phyloP scores from a whole-genome alignment of 2,888 invertebrate species.

The Acholoe squamosa region DNA sequence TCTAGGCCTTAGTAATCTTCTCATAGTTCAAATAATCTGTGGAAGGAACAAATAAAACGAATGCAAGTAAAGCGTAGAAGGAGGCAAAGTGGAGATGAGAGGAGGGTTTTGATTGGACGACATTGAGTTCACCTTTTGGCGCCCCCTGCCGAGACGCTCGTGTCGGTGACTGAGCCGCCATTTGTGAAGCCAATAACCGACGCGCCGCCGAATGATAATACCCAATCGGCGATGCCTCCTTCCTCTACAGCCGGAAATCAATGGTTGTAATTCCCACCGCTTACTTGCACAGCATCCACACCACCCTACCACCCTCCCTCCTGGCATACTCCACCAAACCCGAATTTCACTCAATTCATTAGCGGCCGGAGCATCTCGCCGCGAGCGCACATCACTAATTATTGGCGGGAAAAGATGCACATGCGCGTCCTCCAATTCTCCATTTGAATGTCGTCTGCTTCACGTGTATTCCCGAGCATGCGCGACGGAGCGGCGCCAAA shows the following conservation, averaged over 20 bases:
- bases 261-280: background rate
- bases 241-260: constrained; percentile 3
- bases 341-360: constrained; percentile 59
- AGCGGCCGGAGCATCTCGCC: background rate
- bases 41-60: background rate
- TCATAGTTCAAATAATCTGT: background rate
- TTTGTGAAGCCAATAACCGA: constrained; percentile 1
- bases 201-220: constrained; percentile 24
- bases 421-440: constrained; percentile 1
- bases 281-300: background rate
- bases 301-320: background rate
- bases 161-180: constrained; percentile 32
- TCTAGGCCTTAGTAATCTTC: background rate
- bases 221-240: constrained; percentile 12
- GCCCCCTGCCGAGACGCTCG: constrained; percentile 20
- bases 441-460: constrained; percentile 24
- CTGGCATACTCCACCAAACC: background rate
- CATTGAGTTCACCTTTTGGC: constrained; percentile 10
- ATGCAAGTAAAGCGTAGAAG: too few species aligned
- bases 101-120: constrained; percentile 33
- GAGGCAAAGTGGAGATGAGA: background rate
- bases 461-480: background rate
- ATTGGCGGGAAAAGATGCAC: constrained; percentile 42
- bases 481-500: background rate
- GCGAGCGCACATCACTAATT: constrained; percentile 22